These are phyloP conservation scores for Pantala flavescens DNA, from an alignment of 1,140 invertebrate species.

Conservation along the genomic window DNA sequence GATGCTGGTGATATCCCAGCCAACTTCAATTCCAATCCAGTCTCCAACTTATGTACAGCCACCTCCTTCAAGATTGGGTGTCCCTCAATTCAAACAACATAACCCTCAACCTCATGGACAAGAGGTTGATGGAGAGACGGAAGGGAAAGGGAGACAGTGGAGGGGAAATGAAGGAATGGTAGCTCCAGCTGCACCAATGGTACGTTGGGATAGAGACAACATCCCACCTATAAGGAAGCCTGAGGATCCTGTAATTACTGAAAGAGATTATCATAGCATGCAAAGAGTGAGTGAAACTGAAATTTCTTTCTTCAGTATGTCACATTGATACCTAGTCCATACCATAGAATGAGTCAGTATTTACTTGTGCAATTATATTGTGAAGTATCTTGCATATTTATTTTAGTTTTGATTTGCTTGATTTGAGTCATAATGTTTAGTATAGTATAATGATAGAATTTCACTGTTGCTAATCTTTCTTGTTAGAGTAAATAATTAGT, in stretches of 20 bases:
- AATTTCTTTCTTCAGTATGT: no score
- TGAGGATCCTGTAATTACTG: not conserved
- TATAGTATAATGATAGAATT: no score
- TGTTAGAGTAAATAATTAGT: no score
- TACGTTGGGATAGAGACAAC: not conserved
- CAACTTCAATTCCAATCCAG: not conserved
- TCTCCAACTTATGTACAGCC: not conserved
- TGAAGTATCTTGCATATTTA: no score
- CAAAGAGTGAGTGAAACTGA: not conserved
- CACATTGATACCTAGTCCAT: no score
- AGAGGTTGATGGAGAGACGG: not conserved
- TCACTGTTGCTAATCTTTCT: no score
- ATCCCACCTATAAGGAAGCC: not conserved
- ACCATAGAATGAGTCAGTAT: no score
- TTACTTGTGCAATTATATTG: no score
- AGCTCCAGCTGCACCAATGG: not conserved
- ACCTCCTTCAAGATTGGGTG: not conserved
- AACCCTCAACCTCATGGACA: not conserved
- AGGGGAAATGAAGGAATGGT: not conserved
- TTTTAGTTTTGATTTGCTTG: no score
- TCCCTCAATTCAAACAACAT: not conserved
- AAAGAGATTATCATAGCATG: not conserved
- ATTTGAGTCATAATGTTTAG: no score
- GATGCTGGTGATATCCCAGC: not conserved
- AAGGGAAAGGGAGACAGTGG: not conserved